These are phyloP conservation scores for Coecobrya sp. DNA, from an alignment of 2,888 invertebrate genomes.

Conservation along the genomic window DNA sequence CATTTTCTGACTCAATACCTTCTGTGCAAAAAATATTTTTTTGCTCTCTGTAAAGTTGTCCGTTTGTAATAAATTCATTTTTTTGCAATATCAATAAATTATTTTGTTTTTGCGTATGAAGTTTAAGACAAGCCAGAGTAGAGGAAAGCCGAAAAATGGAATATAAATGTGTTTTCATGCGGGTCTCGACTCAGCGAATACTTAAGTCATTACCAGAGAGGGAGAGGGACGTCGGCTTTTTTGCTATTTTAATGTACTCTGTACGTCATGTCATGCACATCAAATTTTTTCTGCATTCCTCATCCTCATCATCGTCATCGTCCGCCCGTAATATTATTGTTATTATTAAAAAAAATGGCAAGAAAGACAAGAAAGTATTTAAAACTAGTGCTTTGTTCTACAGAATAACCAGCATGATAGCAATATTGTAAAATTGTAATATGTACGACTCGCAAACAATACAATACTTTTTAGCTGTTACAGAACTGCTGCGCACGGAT, in stretches of 20 bases:
- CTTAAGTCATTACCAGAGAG: constrained; percentile 5
- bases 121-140: constrained; percentile 8
- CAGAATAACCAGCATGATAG: constrained; percentile 1
- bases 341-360: constrained; percentile 42
- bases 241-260: constrained; percentile 42
- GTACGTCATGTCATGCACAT: constrained; percentile 58
- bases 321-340: not conserved
- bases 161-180: constrained; percentile 33
- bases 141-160: constrained; percentile 24
- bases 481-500: not conserved
- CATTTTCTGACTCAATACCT: constrained; percentile 29
- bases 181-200: constrained; percentile 42
- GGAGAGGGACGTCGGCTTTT: constrained; percentile 28
- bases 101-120: constrained; percentile 25
- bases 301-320: not conserved
- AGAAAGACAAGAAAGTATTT: constrained; percentile 19
- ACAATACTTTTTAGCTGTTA: not conserved
- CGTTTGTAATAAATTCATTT: constrained; percentile 46
- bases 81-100: constrained; percentile 53
- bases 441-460: not conserved
- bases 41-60: not conserved
- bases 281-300: constrained; percentile 34
- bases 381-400: constrained; percentile 15
- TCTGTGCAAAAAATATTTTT: constrained; percentile 28
- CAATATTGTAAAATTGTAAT: not conserved